A percentile compares a stretch with the other conserved stretches of the same genome.
These are phyloP conservation scores for Peucedramus taeniatus DNA, from an alignment of 2,113 vertebrate genomes.

Conservation along the genomic window DNA sequence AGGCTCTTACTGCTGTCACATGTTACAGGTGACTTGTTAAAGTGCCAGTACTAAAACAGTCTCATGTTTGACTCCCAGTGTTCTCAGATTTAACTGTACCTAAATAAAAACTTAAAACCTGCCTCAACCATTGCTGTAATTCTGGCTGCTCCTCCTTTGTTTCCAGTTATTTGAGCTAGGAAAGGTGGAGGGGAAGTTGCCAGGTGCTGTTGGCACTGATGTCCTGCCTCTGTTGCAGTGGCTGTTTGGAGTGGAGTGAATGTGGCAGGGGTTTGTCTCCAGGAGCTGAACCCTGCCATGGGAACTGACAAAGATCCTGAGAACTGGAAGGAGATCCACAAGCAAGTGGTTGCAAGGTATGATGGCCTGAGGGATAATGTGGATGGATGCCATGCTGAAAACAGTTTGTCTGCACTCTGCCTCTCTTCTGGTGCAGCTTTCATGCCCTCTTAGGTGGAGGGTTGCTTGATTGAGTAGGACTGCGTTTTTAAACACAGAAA, in stretches of 20 bases:
- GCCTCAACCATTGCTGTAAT: neutral
- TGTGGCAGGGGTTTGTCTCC: conserved; percentile 89
- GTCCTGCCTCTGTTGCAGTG: conserved; percentile 69
- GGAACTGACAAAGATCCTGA: conserved; percentile 85
- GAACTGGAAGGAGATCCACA: conserved; percentile 92
- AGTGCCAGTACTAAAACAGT: neutral
- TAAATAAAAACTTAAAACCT: neutral
- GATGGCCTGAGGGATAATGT: neutral
- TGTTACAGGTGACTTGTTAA: neutral
- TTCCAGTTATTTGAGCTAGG: neutral
- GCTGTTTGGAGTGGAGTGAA: conserved; percentile 95
- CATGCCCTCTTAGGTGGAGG: neutral
- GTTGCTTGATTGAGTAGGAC: neutral
- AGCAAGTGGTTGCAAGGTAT: conserved; percentile 92
- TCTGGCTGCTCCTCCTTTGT: neutral
- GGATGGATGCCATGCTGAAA: neutral
- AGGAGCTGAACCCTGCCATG: conserved; percentile 89
- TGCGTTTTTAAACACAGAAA: neutral
- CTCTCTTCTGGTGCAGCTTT: neutral
- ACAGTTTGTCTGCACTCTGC: neutral
- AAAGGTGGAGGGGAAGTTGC: neutral
- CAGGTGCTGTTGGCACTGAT: neutral
- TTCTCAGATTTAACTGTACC: neutral
- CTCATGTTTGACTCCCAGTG: neutral
- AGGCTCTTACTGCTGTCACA: neutral